Evolutionary conservation across 2,797 vertebrate genomes (phyloP), one percentile per base, ranked within the genome.

Genomic region (Lagorchestes hirsutus): DNA sequence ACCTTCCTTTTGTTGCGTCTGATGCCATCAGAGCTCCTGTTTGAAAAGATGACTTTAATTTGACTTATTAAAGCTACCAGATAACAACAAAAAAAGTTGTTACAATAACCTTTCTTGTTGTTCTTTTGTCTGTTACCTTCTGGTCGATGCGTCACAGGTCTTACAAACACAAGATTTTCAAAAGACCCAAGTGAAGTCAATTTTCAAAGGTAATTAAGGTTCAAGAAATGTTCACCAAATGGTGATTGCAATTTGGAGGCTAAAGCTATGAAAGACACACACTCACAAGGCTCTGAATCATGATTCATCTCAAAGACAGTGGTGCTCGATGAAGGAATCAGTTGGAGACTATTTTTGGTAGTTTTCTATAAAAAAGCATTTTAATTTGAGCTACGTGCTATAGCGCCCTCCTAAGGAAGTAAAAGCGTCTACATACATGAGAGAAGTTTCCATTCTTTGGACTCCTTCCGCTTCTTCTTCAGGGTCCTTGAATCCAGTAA

Each of bases 401-500:
- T 2, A 95, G 74, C n/a, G 13, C 56, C 29, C 2, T 90, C 46
- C 96, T 93, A 93, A 93, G 67, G 92, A 92, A 96, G 92, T 55
- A 74, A 95, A 91, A 97, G 96, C 54, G 27, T 92, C 90, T 98
- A 98, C 98, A 12, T 98, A 99, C 99, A 98, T 99, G 74, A 99
- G 99, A 16, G 98, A 99, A 6, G 99, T 99, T 98, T 99, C 99
- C 93, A 99, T 97, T 98, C 98, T 99, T 12, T 98, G 99, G 97
- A 99, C 99, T 98, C 99, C 99, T 96, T 99, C 99, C n/a, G 99
- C 98, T 96, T 99, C 99, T 98, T 99, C 99, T 57, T 99, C 99
- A 13, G 99, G 99, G 98, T 99, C 99, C 98, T 98, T 99, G 98
- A 99, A 99, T 94, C 99, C 99, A 93, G 99, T 99, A 97, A 99